Percentiles rank a stretch among this genome's conserved stretches.
phyloP scores from a whole-genome alignment of 2,888 invertebrate genomes.

The Stegophylla sp. region DNA sequence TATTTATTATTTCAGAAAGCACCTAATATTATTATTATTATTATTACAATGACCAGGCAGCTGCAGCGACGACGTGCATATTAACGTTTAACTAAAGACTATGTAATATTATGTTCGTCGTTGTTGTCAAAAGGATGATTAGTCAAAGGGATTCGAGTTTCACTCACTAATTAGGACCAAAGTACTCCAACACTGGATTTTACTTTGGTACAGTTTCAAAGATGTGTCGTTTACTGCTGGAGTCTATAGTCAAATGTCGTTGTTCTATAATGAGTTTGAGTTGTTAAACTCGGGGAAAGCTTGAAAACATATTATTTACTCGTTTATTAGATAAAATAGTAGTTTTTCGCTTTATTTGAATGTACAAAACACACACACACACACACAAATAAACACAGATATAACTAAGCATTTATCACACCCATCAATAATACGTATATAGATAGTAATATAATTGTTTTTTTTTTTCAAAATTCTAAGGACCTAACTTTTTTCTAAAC shows the following conservation, averaged over 20 bases:
- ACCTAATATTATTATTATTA: no score
- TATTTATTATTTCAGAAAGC: no score
- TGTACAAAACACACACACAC: no score
- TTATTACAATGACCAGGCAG: background rate
- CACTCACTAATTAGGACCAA: slow-evolving; percentile 37
- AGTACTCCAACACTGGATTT: slow-evolving; percentile 4
- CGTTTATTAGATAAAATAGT: no score
- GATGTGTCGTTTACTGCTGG: background rate
- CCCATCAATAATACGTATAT: no score
- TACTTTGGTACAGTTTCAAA: slow-evolving; percentile 28
- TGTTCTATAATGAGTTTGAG: background rate
- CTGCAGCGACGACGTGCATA: background rate
- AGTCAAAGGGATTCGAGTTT: slow-evolving; percentile 34
- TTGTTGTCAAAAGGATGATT: slow-evolving; percentile 17
- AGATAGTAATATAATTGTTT: no score
- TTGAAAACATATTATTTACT: background rate
- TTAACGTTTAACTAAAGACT: background rate
- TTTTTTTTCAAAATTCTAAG: no score
- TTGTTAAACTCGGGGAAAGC: background rate
- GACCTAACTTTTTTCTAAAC: no score
- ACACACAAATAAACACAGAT: no score
- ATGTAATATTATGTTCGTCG: slow-evolving; percentile 24
- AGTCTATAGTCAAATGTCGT: slow-evolving; percentile 11
- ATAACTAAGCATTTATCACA: no score
- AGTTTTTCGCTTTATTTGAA: no score